Percentiles rank a stretch among this genome's conserved stretches.
These are phyloP conservation scores for Crotophaga sulcirostris DNA, from an alignment of 2,113 vertebrate species.

Conservation along the genomic window DNA sequence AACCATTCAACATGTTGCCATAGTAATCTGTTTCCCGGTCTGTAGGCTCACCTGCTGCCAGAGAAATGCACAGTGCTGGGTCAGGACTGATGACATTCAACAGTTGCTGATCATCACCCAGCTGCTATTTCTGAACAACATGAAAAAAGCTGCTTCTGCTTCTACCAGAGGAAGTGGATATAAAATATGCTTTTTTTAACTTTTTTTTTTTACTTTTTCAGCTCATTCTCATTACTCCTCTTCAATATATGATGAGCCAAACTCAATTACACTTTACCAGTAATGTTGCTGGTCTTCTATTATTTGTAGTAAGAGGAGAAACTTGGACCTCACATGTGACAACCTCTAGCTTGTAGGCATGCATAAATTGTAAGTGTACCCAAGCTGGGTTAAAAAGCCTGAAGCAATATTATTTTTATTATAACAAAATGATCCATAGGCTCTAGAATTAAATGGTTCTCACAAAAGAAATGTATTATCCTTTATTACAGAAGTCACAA, in stretches of 20 bases:
- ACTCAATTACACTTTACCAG: background rate
- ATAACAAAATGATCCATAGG: background rate
- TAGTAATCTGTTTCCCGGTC: background rate
- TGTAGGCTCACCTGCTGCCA: rapidly evolving
- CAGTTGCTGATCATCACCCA: rapidly evolving
- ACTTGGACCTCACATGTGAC: background rate
- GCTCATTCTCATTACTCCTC: background rate
- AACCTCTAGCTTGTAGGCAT: background rate
- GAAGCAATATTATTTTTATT: background rate
- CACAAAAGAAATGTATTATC: background rate
- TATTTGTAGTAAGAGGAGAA: background rate
- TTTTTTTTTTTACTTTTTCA: background rate
- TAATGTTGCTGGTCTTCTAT: background rate
- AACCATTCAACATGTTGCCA: background rate
- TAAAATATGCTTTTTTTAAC: background rate
- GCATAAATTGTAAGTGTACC: background rate
- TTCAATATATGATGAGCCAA: background rate
- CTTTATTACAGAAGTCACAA: background rate
- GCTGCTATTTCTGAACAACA: background rate
- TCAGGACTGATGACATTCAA: background rate
- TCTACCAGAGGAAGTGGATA: background rate
- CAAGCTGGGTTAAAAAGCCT: background rate
- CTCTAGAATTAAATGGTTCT: background rate
- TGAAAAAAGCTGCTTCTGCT: background rate
- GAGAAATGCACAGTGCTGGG: rapidly evolving